These are phyloP conservation scores for Charaxes varanes DNA, from an alignment of 1,140 invertebrate genomes.

Conservation along the genomic window DNA sequence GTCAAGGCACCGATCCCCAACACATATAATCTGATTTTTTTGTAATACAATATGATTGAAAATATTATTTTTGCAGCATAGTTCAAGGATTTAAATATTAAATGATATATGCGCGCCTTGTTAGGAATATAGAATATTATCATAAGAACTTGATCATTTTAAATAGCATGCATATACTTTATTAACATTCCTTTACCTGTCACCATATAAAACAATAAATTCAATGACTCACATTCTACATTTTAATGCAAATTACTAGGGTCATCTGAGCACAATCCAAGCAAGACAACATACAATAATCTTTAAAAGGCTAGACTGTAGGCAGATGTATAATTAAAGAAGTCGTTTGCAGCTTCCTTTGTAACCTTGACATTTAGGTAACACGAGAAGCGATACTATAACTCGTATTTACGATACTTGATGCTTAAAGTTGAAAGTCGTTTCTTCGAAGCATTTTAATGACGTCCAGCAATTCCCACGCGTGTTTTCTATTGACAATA, in stretches of 20 bases:
- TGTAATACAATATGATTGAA: too few species aligned
- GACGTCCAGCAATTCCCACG: background rate
- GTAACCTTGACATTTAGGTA: constrained; percentile 7
- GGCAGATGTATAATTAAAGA: constrained; percentile 8
- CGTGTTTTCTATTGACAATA: too few species aligned
- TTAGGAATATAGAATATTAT: too few species aligned
- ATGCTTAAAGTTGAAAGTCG: background rate
- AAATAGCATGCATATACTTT: too few species aligned
- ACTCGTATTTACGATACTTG: background rate
- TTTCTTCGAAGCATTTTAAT: background rate
- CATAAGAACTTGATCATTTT: too few species aligned
- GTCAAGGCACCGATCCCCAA: too few species aligned
- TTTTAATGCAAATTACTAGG: constrained; percentile 7
- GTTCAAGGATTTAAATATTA: too few species aligned
- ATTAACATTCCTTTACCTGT: too few species aligned
- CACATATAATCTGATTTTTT: too few species aligned
- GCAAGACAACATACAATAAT: background rate
- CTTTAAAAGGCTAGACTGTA: constrained; percentile 4
- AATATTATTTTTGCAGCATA: too few species aligned
- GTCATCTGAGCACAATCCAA: constrained; percentile 4
- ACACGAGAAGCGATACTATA: background rate
- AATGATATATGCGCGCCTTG: too few species aligned
- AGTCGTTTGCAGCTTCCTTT: background rate
- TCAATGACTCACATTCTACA: constrained; percentile 2
- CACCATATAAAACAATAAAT: constrained; percentile 8